Base-by-base conservation (phyloP, 2,888 invertebrate genomes). In the Hymenopus coronatus region DNA sequence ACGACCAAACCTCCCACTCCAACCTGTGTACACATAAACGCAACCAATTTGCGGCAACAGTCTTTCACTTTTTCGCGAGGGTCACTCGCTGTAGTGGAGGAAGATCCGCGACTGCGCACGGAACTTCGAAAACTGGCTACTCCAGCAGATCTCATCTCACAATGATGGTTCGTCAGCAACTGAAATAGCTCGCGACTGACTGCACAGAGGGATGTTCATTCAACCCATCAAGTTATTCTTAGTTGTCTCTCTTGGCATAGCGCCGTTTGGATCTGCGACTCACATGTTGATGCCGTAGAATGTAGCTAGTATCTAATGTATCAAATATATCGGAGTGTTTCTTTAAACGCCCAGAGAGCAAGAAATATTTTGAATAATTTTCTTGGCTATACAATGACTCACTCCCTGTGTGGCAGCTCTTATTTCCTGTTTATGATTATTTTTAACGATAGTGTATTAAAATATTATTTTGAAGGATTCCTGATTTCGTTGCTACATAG, bases 21-120 rank as follows among this genome's bases (percentile, higher is more conserved):
- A 92, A 97, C 96, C 95, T 98, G 98, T 12, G 98, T 98, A 94
- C 97, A 98, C 98, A 98, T 98, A 92, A 98, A 98, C 12, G 97
- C 97, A 89, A 97, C 96, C 91, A 97, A 95, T 93, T 97, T 97
- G 84, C 98, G 95, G 92, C 97, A 97, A 92, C 97, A 98, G 92
- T 97, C 97, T 93, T 97, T 97, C 89, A 98, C 95, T 92, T 96
- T 96, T 92, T 97, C 97, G 70, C 96, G 94, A 0, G 96, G 96
- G 91, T 96, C 96, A 92, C 95, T 91, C 7, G 91, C 91, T 0
- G 96, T 95, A 2, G 96, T 96, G 0, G 96, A 96, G 46, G 96
- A 96, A 82, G 94, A 94, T 86, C 94, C 94, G 33, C 93, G 92
- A 91, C 96, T 96, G 90, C 95, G 94, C 92, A 95, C 93, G 27